These are phyloP conservation scores for Osedax fenrisi DNA, from an alignment of 2,888 invertebrate species.

Conservation along the genomic window DNA sequence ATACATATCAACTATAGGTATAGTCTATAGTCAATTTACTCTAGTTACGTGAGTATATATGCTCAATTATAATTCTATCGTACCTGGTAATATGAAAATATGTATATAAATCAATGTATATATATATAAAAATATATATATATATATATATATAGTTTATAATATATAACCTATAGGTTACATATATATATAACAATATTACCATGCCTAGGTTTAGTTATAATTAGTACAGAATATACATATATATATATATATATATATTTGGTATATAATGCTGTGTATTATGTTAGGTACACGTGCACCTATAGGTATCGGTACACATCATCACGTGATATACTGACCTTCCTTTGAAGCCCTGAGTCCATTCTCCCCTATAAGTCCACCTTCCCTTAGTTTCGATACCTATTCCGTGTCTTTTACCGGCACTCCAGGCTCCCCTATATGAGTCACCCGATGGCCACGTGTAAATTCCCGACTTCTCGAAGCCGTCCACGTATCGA, in stretches of 20 bases:
- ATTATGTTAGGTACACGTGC: too few species aligned
- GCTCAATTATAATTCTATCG: neutral
- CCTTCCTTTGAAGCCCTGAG: constrained; percentile 83
- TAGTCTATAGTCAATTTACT: too few species aligned
- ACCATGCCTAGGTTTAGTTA: too few species aligned
- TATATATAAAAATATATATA: neutral
- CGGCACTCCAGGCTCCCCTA: constrained; percentile 99
- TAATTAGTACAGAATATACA: too few species aligned
- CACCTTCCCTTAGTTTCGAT: constrained; percentile 91
- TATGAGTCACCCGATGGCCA: constrained; percentile 80
- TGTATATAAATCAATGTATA: neutral
- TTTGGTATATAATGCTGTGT: too few species aligned
- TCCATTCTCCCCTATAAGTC: constrained; percentile 96
- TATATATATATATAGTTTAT: neutral
- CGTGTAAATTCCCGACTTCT: constrained; percentile 75
- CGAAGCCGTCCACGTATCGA: constrained; percentile 98
- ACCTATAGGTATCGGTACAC: too few species aligned
- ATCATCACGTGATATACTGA: neutral
- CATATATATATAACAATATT: too few species aligned
- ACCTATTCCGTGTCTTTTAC: constrained; percentile 91
- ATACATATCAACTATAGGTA: too few species aligned
- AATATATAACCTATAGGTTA: too few species aligned
- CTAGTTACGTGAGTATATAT: too few species aligned
- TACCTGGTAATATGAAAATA: neutral
- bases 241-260: too few species aligned